Percentiles rank a stretch among this genome's conserved stretches.
These are phyloP conservation scores for Drosophila azteca DNA, from an alignment of 1,140 invertebrate genomes.

Conservation along the genomic window DNA sequence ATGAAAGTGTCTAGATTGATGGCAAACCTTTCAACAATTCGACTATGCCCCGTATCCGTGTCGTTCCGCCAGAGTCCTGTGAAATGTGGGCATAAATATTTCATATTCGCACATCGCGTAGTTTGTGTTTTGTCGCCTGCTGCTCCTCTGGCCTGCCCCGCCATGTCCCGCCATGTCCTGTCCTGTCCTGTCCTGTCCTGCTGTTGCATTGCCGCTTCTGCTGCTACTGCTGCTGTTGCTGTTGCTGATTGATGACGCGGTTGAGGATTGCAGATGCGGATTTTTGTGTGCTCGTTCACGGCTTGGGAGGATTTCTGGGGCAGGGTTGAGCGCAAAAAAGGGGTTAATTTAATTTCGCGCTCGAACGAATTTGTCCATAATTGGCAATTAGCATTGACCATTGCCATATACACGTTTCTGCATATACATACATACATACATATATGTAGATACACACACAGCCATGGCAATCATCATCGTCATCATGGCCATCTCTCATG, in stretches of 20 bases:
- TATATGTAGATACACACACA: slow-evolving; percentile 1
- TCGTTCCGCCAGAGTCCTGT: slow-evolving; percentile 20
- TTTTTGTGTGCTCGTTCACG: slow-evolving; percentile 20
- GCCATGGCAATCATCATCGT: slow-evolving; percentile 44
- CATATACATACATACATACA: too few species aligned
- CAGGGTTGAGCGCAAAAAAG: slow-evolving; percentile 57
- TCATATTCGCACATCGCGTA: slow-evolving; percentile 65
- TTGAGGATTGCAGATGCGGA: slow-evolving; percentile 56
- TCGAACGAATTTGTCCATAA: slow-evolving; percentile 76
- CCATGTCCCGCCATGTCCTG: too few species aligned
- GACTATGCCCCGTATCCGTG: slow-evolving; percentile 8
- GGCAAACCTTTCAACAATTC: slow-evolving; percentile 9
- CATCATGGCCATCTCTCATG: slow-evolving; percentile 51
- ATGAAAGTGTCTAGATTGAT: too few species aligned
- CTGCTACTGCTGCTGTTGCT: slow-evolving; percentile 32
- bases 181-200: not conserved
- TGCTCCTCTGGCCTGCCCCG: too few species aligned
- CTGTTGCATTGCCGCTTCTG: too few species aligned
- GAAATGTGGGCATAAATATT: slow-evolving; percentile 58
- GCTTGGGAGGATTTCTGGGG: not conserved
- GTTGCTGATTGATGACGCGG: slow-evolving; percentile 75
- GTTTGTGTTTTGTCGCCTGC: slow-evolving; percentile 65
- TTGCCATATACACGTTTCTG: slow-evolving; percentile 42
- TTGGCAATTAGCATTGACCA: slow-evolving; percentile 79
- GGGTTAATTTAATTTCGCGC: slow-evolving; percentile 81